These are phyloP conservation scores for Prunella fulvescens DNA, from an alignment of 2,113 vertebrate genomes.

Conservation along the genomic window DNA sequence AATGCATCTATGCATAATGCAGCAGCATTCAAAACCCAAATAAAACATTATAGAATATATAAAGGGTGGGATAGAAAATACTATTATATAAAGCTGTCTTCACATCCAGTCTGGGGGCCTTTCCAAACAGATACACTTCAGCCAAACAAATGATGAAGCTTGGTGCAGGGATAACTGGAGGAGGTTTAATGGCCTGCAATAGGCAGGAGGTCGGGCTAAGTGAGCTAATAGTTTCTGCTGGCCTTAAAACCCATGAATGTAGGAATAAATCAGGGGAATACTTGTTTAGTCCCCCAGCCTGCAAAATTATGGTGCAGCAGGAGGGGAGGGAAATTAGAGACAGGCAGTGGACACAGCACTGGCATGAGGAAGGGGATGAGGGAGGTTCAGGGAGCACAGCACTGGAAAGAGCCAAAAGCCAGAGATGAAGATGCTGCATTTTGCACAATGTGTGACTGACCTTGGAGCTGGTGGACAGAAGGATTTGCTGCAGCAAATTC, in stretches of 20 bases:
- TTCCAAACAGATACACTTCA: constrained; percentile 2
- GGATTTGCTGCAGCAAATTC: not conserved
- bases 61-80: constrained; percentile 5
- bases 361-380: not conserved
- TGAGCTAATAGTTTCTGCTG: not conserved
- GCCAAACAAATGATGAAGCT: not conserved
- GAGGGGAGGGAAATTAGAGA: not conserved
- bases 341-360: fast-evolving
- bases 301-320: not conserved
- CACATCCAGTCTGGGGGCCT: not conserved
- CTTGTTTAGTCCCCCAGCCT: not conserved
- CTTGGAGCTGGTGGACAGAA: not conserved
- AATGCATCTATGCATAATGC: not conserved
- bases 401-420: not conserved
- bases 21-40: not conserved
- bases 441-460: fast-evolving
- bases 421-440: not conserved
- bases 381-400: fast-evolving
- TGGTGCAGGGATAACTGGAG: not conserved
- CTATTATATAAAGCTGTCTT: constrained; percentile 32
- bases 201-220: not conserved
- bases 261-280: constrained; percentile 15
- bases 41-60: constrained; percentile 2
- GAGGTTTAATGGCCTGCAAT: constrained; percentile 25
- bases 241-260: not conserved